Conservation (phyloP, 2,113 vertebrate species). For the Athene noctua region DNA sequence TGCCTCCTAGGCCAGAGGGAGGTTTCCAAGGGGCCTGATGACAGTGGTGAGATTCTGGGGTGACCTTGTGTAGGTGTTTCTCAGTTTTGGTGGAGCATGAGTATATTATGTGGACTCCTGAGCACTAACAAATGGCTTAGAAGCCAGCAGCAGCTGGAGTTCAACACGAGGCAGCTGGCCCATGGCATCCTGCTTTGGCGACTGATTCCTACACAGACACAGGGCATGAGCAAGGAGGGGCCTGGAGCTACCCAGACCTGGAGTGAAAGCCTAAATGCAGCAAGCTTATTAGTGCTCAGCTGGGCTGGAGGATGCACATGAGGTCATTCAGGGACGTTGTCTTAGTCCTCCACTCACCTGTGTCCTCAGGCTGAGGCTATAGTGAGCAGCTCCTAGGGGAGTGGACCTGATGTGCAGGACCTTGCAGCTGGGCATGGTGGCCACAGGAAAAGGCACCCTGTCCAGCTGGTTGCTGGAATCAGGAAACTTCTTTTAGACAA, state of each 20-base stretch:
- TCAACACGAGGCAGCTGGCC: not conserved
- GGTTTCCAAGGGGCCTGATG: not conserved
- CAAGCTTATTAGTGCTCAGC: constrained; percentile 1
- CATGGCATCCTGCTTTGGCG: not conserved
- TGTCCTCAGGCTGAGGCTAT: not conserved
- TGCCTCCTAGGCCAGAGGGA: not conserved
- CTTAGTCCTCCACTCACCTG: not conserved
- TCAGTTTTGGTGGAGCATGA: not conserved
- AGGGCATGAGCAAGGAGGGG: not conserved
- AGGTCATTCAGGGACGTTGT: not conserved
- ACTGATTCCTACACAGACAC: not conserved
- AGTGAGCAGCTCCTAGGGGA: not conserved
- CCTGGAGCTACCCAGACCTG: not conserved
- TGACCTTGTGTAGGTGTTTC: not conserved
- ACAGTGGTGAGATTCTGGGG: not conserved
- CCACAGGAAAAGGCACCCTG: not conserved
- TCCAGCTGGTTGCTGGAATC: not conserved
- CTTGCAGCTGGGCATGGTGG: not conserved
- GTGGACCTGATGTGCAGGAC: not conserved
- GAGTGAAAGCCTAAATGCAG: constrained; percentile 36
- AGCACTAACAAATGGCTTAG: not conserved
- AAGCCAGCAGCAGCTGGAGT: not conserved
- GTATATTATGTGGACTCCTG: not conserved
- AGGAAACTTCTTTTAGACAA: not conserved
- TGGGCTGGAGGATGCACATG: not conserved